Percentiles rank a stretch among this genome's conserved stretches.
Conservation (phyloP, 2,113 vertebrate genomes). For the Pelobates fuscus region DNA sequence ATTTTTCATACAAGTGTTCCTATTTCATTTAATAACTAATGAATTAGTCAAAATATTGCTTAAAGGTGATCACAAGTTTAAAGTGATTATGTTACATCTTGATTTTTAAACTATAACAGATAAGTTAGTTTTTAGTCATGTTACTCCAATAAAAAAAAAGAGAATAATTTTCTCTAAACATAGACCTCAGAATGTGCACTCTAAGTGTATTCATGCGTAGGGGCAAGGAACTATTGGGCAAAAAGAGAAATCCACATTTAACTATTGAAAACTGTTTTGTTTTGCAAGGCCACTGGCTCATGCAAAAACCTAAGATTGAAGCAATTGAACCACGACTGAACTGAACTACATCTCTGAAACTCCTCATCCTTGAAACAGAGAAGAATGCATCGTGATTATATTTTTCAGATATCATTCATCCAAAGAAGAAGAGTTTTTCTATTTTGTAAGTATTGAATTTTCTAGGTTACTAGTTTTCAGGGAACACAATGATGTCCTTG, state of each 20-base stretch:
- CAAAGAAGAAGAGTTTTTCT: not conserved
- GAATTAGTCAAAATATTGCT: no score
- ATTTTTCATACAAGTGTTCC: no score
- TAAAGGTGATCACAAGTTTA: no score
- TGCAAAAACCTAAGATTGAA: slow-evolving; percentile 21
- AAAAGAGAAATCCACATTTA: not conserved
- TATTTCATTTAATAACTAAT: no score
- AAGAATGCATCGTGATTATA: slow-evolving; percentile 11
- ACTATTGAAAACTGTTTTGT: no score
- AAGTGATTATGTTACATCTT: no score
- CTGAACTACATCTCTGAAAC: slow-evolving; percentile 16
- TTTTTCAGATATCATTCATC: slow-evolving; percentile 23
- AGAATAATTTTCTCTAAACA: not conserved
- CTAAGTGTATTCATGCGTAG: no score
- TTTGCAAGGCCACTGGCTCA: not conserved
- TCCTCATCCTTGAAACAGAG: slow-evolving; percentile 11
- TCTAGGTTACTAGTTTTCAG: not conserved
- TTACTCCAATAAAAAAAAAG: not conserved
- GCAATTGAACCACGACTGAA: slow-evolving; percentile 15
- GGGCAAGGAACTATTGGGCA: not conserved
- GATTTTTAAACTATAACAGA: no score
- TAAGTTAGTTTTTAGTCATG: not conserved
- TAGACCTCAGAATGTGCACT: no score
- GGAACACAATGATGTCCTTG: not conserved
- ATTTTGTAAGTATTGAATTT: not conserved